These are phyloP conservation scores for Phymastichus coffea DNA, from an alignment of 1,140 invertebrate species.

Conservation along the genomic window DNA sequence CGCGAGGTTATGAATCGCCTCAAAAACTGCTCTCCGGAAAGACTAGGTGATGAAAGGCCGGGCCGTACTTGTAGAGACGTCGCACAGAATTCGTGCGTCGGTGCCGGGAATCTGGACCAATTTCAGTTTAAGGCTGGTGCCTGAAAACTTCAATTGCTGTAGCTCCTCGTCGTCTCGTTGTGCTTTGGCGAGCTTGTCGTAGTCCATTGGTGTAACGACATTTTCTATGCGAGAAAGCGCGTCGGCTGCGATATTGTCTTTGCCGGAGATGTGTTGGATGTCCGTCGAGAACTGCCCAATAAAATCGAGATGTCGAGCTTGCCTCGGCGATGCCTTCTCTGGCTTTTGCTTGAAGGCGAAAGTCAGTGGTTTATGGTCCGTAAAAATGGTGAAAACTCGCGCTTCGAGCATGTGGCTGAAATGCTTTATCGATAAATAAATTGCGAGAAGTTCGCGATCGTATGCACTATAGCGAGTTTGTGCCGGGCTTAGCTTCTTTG, in stretches of 20 bases:
- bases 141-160: background rate
- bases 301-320: conserved; percentile 37
- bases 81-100: conserved; percentile 5
- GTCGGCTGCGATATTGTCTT: conserved; percentile 36
- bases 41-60: conserved; percentile 21
- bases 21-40: conserved; percentile 1
- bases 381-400: conserved; percentile 31
- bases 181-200: background rate
- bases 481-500: conserved; percentile 38
- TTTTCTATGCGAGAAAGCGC: conserved; percentile 30
- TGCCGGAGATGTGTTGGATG: conserved; percentile 35
- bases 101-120: background rate
- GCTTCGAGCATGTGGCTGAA: conserved; percentile 43
- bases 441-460: conserved; percentile 48
- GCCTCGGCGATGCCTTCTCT: conserved; percentile 40
- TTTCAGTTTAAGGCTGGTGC: background rate
- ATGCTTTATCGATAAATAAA: conserved; percentile 38
- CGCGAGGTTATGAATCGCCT: background rate
- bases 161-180: conserved; percentile 12
- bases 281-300: conserved; percentile 48
- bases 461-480: conserved; percentile 41
- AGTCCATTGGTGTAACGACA: conserved; percentile 12
- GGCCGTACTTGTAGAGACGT: background rate
- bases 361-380: conserved; percentile 16
- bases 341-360: conserved; percentile 34